These are phyloP conservation scores for Actias luna DNA, from an alignment of 2,888 invertebrate genomes.

Conservation along the genomic window DNA sequence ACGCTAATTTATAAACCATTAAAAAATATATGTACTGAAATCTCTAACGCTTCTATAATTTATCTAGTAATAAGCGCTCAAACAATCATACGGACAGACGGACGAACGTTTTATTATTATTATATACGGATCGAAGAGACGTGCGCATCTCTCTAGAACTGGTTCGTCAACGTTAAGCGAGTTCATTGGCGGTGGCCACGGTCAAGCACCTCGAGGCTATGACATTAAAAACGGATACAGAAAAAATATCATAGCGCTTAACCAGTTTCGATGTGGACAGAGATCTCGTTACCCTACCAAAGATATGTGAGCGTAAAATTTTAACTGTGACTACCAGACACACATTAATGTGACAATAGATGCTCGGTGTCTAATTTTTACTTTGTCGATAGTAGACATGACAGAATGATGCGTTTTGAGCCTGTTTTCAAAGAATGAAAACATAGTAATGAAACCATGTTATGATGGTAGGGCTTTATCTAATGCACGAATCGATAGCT, in stretches of 20 bases:
- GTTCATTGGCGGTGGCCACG: slow-evolving; percentile 42
- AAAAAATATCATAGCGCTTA: not conserved
- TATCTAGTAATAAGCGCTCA: too few species aligned
- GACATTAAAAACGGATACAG: slow-evolving; percentile 24
- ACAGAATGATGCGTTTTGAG: too few species aligned
- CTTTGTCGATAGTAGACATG: too few species aligned
- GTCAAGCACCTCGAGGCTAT: slow-evolving; percentile 56
- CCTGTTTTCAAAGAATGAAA: too few species aligned
- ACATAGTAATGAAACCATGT: too few species aligned
- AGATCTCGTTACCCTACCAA: not conserved
- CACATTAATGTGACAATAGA: not conserved
- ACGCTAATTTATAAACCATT: too few species aligned
- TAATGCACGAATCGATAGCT: too few species aligned
- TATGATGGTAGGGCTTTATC: too few species aligned
- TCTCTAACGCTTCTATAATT: too few species aligned
- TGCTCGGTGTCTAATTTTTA: not conserved
- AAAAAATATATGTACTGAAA: too few species aligned
- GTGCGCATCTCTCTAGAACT: slow-evolving; percentile 30
- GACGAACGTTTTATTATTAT: not conserved
- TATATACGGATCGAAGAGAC: not conserved
- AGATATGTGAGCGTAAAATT: too few species aligned
- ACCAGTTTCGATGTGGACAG: not conserved
- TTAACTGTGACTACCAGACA: not conserved
- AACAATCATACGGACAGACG: not conserved
- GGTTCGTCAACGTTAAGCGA: slow-evolving; percentile 68